phyloP scores from a whole-genome alignment of 2,888 invertebrate genomes.

The Orthonychiurus folsomi region DNA sequence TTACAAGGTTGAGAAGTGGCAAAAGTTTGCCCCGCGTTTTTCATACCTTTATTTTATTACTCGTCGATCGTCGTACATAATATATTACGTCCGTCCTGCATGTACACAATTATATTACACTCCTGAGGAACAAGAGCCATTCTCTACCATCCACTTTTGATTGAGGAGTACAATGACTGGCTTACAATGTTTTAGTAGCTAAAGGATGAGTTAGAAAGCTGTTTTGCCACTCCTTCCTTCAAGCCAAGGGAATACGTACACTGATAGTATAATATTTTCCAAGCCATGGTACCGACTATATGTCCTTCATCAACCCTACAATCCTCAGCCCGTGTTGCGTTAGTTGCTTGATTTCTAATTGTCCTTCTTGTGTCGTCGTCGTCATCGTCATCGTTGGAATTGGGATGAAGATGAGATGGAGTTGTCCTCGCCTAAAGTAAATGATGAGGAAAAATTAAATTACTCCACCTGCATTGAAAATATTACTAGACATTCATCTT shows the following conservation, averaged over 20 bases:
- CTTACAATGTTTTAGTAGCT: background rate
- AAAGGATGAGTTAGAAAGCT: background rate
- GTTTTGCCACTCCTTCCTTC: background rate
- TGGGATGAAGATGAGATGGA: background rate
- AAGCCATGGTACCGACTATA: too few relatives aligned
- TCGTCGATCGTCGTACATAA: too few relatives aligned
- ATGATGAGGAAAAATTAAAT: background rate
- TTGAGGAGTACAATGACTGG: background rate
- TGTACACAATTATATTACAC: background rate
- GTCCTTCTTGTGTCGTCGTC: background rate
- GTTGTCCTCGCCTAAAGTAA: background rate
- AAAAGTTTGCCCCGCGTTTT: too few relatives aligned
- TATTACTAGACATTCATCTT: background rate
- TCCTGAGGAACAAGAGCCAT: background rate
- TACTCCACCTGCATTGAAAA: background rate
- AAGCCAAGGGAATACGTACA: too few relatives aligned
- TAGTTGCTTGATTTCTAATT: background rate
- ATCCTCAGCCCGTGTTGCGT: too few relatives aligned
- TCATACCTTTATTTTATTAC: too few relatives aligned
- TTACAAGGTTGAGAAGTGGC: constrained; percentile 1
- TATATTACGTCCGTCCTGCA: background rate
- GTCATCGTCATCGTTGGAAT: background rate
- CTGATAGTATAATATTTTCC: too few relatives aligned
- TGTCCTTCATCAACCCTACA: too few relatives aligned
- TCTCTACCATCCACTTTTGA: too few relatives aligned